Evolutionary conservation across 2,797 vertebrate species (phyloP), one percentile per base, ranked within the genome.

Genomic region (Myotis vivesi): DNA sequence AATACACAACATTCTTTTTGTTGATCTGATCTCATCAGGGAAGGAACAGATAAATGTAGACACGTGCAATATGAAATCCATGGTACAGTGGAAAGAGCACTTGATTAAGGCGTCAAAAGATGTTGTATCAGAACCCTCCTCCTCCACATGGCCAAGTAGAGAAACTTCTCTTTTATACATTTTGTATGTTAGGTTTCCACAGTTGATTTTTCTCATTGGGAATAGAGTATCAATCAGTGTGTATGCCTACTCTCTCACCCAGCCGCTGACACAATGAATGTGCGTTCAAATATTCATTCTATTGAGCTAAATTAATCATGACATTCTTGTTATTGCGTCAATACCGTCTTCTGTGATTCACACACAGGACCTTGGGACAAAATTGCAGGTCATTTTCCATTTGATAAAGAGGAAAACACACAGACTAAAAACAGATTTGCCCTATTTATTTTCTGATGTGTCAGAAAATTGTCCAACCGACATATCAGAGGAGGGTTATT

Each of bases 361-460:
- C 12, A 89, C 33, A 41, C 55, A 71, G 44, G 25, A 30, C 15
- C 53, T 87, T 41, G n/a, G 17, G 46, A 13, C n/a, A 83, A 66
- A 82, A 86, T 72, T 6, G 1, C n/a, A 62, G 79, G 30, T 19
- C 66, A 2, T 53, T 87, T 87, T 84, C 76, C 62, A 44, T 76
- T 90, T 92, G 64, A 57, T 79, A 71, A 92, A 75, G 77, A 84
- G 38, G 83, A 87, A 95, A 86, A 76, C 33, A 82, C 28, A 88
- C 28, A 92, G 68, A 89, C 92, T 80, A 30, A 81, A 97, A 94
- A 80, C 94, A 96, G 83, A 92, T 71, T 91, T 87, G 30, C 3
- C 13, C 62, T 93, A 90, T 95, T 96, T 96, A 92, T 80, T 97
- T 95, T 95, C 36, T 83, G 57, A 84, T 87, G 82, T 90, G 93